phyloP scores from a whole-genome alignment of 2,113 vertebrate species.

The Caracal caracal region DNA sequence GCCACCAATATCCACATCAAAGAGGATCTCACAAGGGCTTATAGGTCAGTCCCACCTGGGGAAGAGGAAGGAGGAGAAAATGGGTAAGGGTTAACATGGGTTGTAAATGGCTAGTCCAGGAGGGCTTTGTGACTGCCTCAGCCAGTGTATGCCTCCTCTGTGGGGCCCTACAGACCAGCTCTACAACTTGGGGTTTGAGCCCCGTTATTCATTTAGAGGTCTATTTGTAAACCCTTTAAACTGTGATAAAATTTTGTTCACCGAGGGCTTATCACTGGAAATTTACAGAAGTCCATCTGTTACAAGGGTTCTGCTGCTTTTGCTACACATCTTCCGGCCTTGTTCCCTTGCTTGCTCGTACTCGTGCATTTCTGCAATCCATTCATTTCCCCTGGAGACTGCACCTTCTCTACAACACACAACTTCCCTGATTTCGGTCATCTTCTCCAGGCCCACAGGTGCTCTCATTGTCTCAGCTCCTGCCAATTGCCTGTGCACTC shows the following conservation, averaged over 20 bases:
- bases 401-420: neutral
- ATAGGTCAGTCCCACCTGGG: neutral
- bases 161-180: neutral
- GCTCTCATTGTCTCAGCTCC: neutral
- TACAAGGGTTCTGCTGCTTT: neutral
- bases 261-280: neutral
- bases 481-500: neutral
- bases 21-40: neutral
- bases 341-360: neutral
- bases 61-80: neutral
- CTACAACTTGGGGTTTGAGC: neutral
- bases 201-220: neutral
- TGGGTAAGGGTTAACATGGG: neutral
- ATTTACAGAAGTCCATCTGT: neutral
- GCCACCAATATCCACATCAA: neutral
- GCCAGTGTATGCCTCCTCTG: neutral
- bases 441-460: neutral
- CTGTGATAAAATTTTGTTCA: neutral
- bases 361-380: neutral
- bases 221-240: neutral
- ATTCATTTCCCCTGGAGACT: neutral
- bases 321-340: neutral
- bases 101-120: neutral
- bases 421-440: neutral
- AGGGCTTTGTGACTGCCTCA: neutral